Percentiles rank a stretch among this genome's conserved stretches.
Conservation (phyloP, 2,888 invertebrate species). For the Epistrophe grossulariae region DNA sequence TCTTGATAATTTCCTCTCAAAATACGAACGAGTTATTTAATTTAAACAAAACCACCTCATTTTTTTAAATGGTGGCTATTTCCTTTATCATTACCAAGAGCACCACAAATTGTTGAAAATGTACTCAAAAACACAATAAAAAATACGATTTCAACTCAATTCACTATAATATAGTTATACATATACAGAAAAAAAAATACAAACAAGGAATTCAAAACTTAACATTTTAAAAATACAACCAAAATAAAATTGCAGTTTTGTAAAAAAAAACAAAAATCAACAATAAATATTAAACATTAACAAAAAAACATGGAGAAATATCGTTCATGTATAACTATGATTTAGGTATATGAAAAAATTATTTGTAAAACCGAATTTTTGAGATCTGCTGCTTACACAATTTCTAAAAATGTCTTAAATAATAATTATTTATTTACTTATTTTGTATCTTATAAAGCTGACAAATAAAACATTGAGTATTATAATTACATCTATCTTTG, state of each 20-base stretch:
- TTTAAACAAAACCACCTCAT: too few relatives aligned
- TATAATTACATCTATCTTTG: conserved; percentile 63
- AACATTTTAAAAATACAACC: not conserved
- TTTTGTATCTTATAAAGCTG: conserved; percentile 17
- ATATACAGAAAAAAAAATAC: not conserved
- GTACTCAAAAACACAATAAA: too few relatives aligned
- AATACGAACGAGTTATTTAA: too few relatives aligned
- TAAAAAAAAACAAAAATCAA: not conserved
- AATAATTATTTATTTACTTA: not conserved
- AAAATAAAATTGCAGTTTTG: not conserved
- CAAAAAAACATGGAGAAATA: not conserved
- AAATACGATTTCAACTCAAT: too few relatives aligned
- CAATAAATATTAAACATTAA: not conserved
- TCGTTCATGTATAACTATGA: too few relatives aligned
- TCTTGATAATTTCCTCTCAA: too few relatives aligned
- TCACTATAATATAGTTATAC: not conserved
- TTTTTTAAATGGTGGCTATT: too few relatives aligned
- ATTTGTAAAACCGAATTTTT: not conserved
- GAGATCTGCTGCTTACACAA: not conserved
- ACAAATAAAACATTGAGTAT: conserved; percentile 47
- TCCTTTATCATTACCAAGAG: too few relatives aligned
- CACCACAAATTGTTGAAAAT: too few relatives aligned
- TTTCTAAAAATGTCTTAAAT: not conserved
- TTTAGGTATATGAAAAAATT: not conserved
- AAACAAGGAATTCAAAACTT: not conserved